A percentile compares a stretch with the other conserved stretches of the same genome.
phyloP scores from a whole-genome alignment of 2,888 invertebrate genomes.

The Agrilus mali region DNA sequence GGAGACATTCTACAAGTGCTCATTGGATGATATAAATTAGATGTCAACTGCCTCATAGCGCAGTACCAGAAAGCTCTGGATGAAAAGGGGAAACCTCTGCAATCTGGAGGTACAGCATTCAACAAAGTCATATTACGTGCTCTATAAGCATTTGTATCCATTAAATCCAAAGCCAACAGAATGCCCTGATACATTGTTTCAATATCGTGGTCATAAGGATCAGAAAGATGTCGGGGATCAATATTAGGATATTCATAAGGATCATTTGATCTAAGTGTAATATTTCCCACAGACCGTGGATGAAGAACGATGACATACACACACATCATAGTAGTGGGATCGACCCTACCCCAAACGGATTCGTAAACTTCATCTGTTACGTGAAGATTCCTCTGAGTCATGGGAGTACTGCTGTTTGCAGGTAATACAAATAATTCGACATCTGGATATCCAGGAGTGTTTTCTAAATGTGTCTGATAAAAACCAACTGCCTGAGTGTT shows the following conservation, averaged over 20 bases:
- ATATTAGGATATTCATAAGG: constrained; percentile 22
- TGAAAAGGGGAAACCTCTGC: constrained; percentile 24
- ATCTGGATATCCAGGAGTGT: constrained; percentile 17
- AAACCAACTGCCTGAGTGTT: constrained; percentile 15
- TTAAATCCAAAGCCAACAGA: constrained; percentile 21
- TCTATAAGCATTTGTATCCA: constrained; percentile 43
- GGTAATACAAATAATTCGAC: constrained; percentile 33
- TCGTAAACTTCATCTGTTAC: constrained; percentile 15
- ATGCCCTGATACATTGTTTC: constrained; percentile 49
- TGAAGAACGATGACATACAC: constrained; percentile 15
- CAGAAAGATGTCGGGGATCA: constrained; percentile 17
- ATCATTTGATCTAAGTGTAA: constrained; percentile 18
- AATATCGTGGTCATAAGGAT: constrained; percentile 45
- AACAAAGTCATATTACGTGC: constrained; percentile 41
- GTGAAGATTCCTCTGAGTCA: constrained; percentile 12
- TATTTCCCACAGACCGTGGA: constrained; percentile 19
- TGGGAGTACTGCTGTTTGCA: constrained; percentile 26
- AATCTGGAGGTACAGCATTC: constrained; percentile 39
- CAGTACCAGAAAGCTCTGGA: constrained; percentile 38
- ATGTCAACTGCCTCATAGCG: constrained; percentile 31
- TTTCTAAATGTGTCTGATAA: constrained; percentile 13
- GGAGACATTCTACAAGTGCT: constrained; percentile 44
- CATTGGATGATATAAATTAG: constrained; percentile 37
- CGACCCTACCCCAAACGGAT: constrained; percentile 5
- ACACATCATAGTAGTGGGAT: constrained; percentile 10